Evolutionary conservation across 2,888 invertebrate genomes (phyloP), one percentile per base, ranked within the genome.

Genomic region (Drosophila eohydei): DNA sequence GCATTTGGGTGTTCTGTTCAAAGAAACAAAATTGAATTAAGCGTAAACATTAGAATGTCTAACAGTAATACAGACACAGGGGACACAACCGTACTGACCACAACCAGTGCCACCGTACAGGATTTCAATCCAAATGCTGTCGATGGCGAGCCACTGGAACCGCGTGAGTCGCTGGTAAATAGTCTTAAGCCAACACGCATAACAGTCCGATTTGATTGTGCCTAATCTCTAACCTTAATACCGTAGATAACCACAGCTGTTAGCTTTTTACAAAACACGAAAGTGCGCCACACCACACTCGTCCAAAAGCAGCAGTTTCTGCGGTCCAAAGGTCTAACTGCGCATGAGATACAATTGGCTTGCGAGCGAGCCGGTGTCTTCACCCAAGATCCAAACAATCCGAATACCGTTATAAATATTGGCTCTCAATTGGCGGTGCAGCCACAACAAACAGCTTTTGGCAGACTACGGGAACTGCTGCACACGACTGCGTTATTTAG

Each of bases 191-290:
- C 21, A 51, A 43, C 28, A 43, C 6, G 43, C 12, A 21, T 38
- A n/a, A 16, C 38, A 21, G 12, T 51, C 51, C 65, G 55, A 14
- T 62, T 66, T 30, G 55, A 55, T 58, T 65, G 59, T 73, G 71
- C 64, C 81, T 85, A 81, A 89, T 88, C 88, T 86, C 28, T 83
- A 88, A 83, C 83, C 78, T 74, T 36, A 57, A 44, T 59, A 11
- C 30, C 21, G 92, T 57, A 97, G 97, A 95, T 97, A 71, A 94
- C 95, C 81, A 97, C 97, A 14, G 97, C 97, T 6, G 95, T 97
- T 4, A 97, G 96, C 89, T 98, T 98, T 93, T 93, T 98, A 58
- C 95, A 96, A 92, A 97, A 97, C 93, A 96, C 96, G n/a, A 97
- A 96, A 92, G 97, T 98, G 3, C 94, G 95, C 58, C 94, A 95